These are phyloP conservation scores for Diachasmimorpha longicaudata DNA, from an alignment of 1,140 invertebrate species.

Conservation along the genomic window DNA sequence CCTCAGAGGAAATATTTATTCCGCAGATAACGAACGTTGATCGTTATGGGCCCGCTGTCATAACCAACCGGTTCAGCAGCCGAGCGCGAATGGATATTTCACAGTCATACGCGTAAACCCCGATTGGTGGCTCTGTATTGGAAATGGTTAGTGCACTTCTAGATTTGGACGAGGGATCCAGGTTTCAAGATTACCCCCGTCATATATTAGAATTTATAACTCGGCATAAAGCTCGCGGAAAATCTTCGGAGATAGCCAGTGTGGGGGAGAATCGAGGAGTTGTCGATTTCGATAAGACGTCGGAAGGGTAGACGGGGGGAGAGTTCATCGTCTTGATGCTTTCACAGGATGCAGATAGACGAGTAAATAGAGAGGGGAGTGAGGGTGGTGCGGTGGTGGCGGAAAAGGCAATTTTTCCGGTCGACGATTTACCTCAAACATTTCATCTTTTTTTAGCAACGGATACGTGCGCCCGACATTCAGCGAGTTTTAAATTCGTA, in stretches of 20 bases:
- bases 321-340: slow-evolving; percentile 18
- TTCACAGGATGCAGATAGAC: slow-evolving; percentile 22
- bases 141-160: background rate
- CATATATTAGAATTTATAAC: slow-evolving; percentile 58
- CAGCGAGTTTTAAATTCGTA: slow-evolving; percentile 59
- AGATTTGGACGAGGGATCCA: background rate
- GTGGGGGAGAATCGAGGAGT: slow-evolving; percentile 38
- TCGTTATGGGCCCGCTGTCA: background rate
- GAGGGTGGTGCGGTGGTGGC: background rate
- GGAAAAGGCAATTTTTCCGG: slow-evolving; percentile 57
- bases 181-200: slow-evolving; percentile 13
- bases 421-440: slow-evolving; percentile 38
- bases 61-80: background rate
- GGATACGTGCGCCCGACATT: slow-evolving; percentile 41
- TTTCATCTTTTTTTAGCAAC: background rate
- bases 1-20: background rate
- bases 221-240: slow-evolving; percentile 12
- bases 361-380: background rate
- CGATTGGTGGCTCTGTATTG: slow-evolving; percentile 3
- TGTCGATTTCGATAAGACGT: slow-evolving; percentile 1
- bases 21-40: background rate
- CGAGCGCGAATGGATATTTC: slow-evolving; percentile 18
- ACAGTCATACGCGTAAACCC: slow-evolving; percentile 17
- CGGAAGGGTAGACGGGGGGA: background rate
- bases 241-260: slow-evolving; percentile 37